Conservation (phyloP, 2,797 vertebrate genomes). For the Rhinophrynus dorsalis region DNA sequence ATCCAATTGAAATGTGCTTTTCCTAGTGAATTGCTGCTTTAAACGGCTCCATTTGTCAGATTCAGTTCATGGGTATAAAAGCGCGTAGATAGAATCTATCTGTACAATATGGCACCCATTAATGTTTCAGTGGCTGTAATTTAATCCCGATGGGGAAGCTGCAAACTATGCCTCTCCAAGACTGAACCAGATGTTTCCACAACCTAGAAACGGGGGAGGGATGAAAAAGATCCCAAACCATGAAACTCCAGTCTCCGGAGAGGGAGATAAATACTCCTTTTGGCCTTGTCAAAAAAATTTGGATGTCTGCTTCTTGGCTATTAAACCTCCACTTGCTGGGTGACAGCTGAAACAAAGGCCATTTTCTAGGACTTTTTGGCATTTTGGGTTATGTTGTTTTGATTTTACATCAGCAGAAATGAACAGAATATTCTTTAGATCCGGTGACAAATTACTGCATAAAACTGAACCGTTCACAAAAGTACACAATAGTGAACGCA, state of each 20-base stretch:
- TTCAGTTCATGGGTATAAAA: constrained; percentile 66
- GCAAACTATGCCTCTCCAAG: constrained; percentile 70
- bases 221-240: constrained; percentile 62
- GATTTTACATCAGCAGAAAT: neutral
- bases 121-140: constrained; percentile 70
- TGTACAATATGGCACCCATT: constrained; percentile 66
- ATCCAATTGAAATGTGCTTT: constrained; percentile 38
- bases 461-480: too few species aligned
- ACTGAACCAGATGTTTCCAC: constrained; percentile 72
- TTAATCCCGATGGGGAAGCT: constrained; percentile 72
- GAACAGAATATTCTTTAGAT: too few species aligned
- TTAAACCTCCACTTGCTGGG: neutral
- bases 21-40: constrained; percentile 36
- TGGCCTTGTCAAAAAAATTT: constrained; percentile 43
- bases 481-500: too few species aligned
- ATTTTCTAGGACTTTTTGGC: constrained; percentile 26
- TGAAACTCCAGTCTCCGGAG: constrained; percentile 54
- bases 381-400: neutral
- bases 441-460: too few species aligned
- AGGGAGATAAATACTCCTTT: constrained; percentile 37
- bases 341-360: neutral
- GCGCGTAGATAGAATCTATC: constrained; percentile 66
- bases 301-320: constrained; percentile 10
- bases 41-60: constrained; percentile 62
- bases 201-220: constrained; percentile 57